Percentiles rank a stretch among this genome's conserved stretches.
phyloP scores from a whole-genome alignment of 2,888 invertebrate genomes.

The Tipula lateralis region DNA sequence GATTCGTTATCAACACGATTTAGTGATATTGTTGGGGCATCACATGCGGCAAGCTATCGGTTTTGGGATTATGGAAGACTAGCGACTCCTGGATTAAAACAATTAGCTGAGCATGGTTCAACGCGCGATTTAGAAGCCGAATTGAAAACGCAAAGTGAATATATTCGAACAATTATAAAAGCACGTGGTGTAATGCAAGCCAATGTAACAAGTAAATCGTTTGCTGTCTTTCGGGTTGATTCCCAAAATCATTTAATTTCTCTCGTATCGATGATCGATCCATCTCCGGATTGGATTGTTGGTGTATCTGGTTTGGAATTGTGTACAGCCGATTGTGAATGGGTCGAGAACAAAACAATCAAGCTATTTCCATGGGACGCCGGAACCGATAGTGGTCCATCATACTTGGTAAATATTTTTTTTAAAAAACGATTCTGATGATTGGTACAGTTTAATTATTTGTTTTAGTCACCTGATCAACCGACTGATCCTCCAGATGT shows the following conservation, averaged over 20 bases:
- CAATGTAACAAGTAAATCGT: slow-evolving; percentile 80
- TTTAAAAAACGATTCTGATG: no score
- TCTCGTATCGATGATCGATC: slow-evolving; percentile 90
- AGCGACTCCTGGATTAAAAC: slow-evolving; percentile 84
- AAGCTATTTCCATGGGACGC: slow-evolving; percentile 94
- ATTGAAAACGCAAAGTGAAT: slow-evolving; percentile 83
- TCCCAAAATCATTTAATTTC: slow-evolving; percentile 89
- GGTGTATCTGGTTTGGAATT: slow-evolving; percentile 88
- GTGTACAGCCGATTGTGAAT: slow-evolving; percentile 85
- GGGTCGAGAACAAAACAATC: slow-evolving; percentile 75
- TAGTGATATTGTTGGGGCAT: slow-evolving; percentile 94
- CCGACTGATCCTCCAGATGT: slow-evolving; percentile 81
- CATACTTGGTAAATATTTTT: slow-evolving; percentile 61
- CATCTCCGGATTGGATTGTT: slow-evolving; percentile 97
- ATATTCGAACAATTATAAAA: slow-evolving; percentile 88
- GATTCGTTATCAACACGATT: slow-evolving; percentile 87
- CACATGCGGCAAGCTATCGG: slow-evolving; percentile 77
- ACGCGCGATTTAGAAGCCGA: slow-evolving; percentile 89
- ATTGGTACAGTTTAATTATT: no score
- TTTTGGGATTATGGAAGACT: slow-evolving; percentile 91
- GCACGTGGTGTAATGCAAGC: slow-evolving; percentile 88
- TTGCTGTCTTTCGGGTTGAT: slow-evolving; percentile 86
- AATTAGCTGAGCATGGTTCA: slow-evolving; percentile 92
- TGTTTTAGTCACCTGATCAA: slow-evolving; percentile 70
- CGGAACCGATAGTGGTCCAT: slow-evolving; percentile 88